Conservation (phyloP, 2,888 invertebrate species). For the Aspidapion aeneum region DNA sequence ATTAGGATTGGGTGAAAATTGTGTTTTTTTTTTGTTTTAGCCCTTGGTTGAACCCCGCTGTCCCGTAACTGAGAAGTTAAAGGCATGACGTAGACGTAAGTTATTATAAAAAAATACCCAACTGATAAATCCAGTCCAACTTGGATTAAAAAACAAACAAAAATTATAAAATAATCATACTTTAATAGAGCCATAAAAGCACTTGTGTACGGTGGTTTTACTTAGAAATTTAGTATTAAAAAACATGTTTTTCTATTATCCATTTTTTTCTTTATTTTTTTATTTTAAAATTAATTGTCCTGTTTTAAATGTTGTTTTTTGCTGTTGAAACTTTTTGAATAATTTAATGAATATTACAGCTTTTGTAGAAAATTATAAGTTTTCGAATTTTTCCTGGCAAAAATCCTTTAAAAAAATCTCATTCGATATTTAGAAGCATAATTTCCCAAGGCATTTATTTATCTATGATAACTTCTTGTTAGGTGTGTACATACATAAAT, state of each 20-base stretch:
- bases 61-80: constrained; percentile 8
- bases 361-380: background rate
- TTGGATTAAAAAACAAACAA: background rate
- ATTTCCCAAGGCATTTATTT: constrained; percentile 18
- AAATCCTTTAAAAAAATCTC: background rate
- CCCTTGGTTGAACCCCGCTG: constrained; percentile 43
- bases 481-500: constrained; percentile 20
- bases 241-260: constrained; percentile 3
- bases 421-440: background rate
- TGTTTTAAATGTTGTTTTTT: background rate
- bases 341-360: constrained; percentile 1
- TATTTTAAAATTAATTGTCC: background rate
- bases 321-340: background rate
- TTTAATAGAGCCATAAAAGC: constrained; percentile 32
- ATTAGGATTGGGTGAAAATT: no score
- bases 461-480: constrained; percentile 19
- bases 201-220: constrained; percentile 43
- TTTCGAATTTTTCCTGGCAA: background rate
- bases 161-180: background rate
- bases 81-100: constrained; percentile 29
- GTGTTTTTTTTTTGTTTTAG: constrained; percentile 45
- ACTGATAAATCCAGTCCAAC: background rate
- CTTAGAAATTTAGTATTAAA: constrained; percentile 37
- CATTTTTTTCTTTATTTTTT: background rate
- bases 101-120: no score